phyloP scores from a whole-genome alignment of 2,113 vertebrate species.

The Calonectris borealis region DNA sequence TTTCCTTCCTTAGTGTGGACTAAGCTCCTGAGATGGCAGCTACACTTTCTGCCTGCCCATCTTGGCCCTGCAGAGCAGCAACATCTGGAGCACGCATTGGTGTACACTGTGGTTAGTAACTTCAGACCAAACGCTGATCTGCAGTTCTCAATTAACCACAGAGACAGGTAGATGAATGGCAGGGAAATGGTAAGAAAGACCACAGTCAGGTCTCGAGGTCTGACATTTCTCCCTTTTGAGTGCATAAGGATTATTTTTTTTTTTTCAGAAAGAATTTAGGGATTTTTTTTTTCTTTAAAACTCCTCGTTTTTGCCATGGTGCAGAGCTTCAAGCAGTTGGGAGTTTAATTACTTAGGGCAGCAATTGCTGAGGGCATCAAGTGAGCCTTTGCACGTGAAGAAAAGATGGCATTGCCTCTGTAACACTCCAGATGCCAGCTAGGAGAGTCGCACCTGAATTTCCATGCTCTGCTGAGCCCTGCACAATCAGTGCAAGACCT shows the following conservation, averaged over 20 bases:
- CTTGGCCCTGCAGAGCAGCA: background rate
- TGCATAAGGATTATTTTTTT: background rate
- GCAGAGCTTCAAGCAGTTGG: background rate
- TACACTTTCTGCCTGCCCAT: background rate
- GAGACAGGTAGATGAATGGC: background rate
- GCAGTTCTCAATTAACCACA: background rate
- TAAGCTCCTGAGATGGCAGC: background rate
- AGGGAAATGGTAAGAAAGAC: background rate
- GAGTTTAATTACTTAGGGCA: background rate
- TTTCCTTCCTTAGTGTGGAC: background rate
- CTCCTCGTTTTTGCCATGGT: rapidly evolving
- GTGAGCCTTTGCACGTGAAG: background rate
- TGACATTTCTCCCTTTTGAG: background rate
- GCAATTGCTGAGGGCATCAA: background rate
- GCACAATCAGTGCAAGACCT: background rate
- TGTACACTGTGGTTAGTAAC: background rate
- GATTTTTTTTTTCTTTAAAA: background rate
- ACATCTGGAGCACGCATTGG: background rate
- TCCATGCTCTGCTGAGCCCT: background rate
- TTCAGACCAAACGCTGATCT: background rate
- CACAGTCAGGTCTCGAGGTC: background rate
- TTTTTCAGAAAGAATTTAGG: background rate
- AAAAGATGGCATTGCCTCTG: background rate
- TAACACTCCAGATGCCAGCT: background rate
- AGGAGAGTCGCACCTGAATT: background rate